These are phyloP conservation scores for Cheirogaleus medius DNA, from an alignment of 2,113 vertebrate species.

Conservation along the genomic window DNA sequence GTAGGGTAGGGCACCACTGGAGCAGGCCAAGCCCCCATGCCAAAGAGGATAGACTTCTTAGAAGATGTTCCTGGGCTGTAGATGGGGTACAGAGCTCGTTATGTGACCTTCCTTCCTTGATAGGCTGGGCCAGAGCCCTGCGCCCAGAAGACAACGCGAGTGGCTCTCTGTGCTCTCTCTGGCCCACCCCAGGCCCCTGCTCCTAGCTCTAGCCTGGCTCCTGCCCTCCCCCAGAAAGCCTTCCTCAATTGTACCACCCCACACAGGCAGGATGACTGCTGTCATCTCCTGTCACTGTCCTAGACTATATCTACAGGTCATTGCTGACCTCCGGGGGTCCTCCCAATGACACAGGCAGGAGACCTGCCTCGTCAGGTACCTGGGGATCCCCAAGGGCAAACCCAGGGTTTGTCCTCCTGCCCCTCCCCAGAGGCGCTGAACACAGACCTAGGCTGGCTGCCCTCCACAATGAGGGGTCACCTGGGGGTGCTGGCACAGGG, in stretches of 20 bases:
- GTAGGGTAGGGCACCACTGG: neutral
- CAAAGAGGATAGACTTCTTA: neutral
- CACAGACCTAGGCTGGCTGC: neutral
- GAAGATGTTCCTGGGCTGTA: neutral
- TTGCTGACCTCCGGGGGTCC: neutral
- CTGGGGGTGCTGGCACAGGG: neutral
- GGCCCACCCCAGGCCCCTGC: too few species aligned
- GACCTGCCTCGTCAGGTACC: neutral
- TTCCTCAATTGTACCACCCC: neutral
- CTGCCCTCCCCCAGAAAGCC: neutral
- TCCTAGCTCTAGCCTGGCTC: neutral
- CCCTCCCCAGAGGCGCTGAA: neutral
- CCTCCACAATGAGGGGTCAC: neutral
- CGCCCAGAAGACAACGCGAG: neutral
- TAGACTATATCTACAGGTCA: neutral
- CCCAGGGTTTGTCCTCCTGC: neutral
- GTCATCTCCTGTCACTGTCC: neutral
- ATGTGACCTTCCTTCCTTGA: neutral
- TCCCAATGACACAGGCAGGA: neutral
- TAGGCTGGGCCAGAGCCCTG: neutral
- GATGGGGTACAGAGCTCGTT: neutral
- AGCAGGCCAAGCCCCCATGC: neutral
- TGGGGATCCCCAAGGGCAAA: neutral
- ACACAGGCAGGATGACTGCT: neutral
- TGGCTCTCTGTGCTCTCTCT: neutral